Evolutionary conservation across 2,113 vertebrate genomes (phyloP).

Genomic region (Hemicordylus capensis): DNA sequence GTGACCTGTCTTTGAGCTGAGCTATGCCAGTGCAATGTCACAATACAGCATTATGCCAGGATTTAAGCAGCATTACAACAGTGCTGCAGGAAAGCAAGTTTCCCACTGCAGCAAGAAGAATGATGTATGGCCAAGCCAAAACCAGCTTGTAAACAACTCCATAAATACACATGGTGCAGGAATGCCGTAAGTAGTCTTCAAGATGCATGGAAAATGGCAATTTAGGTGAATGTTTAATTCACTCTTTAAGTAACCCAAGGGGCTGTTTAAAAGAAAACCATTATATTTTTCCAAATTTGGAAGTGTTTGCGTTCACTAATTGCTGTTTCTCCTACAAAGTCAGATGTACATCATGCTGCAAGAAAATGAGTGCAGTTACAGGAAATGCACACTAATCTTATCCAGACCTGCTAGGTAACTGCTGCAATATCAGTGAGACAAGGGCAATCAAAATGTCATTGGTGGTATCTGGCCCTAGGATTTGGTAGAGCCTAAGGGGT

Average conservation of each 20-base stretch:
- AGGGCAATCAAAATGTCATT: too few species aligned
- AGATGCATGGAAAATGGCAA: background rate
- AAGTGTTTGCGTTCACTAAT: background rate
- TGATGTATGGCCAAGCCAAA: background rate
- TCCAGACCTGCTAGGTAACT: background rate
- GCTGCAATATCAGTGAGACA: background rate
- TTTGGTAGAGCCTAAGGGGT: background rate
- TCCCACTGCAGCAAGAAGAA: conserved; percentile 7
- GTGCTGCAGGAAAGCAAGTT: too few species aligned
- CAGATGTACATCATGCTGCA: background rate
- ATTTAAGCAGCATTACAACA: background rate
- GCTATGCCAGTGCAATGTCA: background rate
- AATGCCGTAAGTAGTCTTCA: background rate
- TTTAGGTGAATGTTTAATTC: background rate
- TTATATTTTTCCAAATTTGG: conserved; percentile 5
- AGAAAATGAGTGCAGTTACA: conserved; percentile 12
- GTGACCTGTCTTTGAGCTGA: too few species aligned
- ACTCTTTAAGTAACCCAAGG: conserved; percentile 6
- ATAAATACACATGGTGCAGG: background rate
- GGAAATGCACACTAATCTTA: background rate
- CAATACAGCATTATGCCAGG: background rate
- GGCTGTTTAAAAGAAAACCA: conserved; percentile 9
- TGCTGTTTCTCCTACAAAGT: background rate
- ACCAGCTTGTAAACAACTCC: background rate
- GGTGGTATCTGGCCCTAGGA: background rate